Evolutionary conservation across 1,140 invertebrate genomes (phyloP), one percentile per base, ranked within the genome.

Genomic region (Drosophila truncata): DNA sequence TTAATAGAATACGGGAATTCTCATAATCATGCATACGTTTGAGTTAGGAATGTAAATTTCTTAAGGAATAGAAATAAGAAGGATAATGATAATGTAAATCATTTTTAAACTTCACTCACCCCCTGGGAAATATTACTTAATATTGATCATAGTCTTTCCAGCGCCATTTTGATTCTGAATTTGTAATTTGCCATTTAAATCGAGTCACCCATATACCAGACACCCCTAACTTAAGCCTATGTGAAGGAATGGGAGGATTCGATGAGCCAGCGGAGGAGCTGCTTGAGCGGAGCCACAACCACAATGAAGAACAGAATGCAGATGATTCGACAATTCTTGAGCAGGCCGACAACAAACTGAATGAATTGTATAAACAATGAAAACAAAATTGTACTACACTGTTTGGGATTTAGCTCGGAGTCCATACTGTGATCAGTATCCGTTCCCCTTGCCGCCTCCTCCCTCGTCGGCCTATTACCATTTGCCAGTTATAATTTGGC

Each of bases 401-500:
- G 57, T 23, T 39, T 41, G 63, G 66, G 61, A 44, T 16, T 29
- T 29, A 25, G 50, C 37, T 27, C 63, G 4, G 62, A 2, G 31
- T 67, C 47, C 29, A 25, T 20, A 42, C 31, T 60, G 14, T n/a
- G 33, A 39, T 77, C 49, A 27, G 33, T 33, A 37, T 66, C 39
- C 59, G 42, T 11, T 9, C 29, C 58, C 33, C 23, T 23, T 3
- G 65, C n/a, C 33, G 44, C 10, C 35, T 35, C 50, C 52, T 14
- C 49, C 25, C 20, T 16, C 57, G 44, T 46, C 80, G 78, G 37
- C 81, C 81, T 60, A 47, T 80, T 88, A 54, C 85, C 85, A 47
- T 86, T 91, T 78, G 73, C 55, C 79, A 85, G 91, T 92, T 92
- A 92, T 92, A 92, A 92, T 37, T 92, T 92, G 50, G 91, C 91